Conservation (phyloP, 2,888 invertebrate species). For the Deroplatys truncata region DNA sequence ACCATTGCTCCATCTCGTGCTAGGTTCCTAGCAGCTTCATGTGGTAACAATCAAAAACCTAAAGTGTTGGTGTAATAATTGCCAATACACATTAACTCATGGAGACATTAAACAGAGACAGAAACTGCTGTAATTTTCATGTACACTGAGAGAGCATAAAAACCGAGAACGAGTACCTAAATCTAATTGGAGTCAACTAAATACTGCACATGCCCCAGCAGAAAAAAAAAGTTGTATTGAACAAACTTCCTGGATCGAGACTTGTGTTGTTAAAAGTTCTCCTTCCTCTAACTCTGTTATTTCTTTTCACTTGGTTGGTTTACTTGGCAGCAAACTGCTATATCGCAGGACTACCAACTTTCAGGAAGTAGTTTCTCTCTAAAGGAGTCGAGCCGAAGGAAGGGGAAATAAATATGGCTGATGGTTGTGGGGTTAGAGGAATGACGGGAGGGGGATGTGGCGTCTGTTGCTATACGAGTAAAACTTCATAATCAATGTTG, state of each 20-base stretch:
- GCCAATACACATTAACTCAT: too few relatives aligned
- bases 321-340: conserved; percentile 2
- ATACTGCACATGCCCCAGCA: not conserved
- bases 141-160: too few relatives aligned
- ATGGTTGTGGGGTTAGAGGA: not conserved
- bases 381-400: not conserved
- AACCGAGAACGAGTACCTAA: not conserved
- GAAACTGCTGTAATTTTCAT: too few relatives aligned
- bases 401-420: not conserved
- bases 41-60: too few relatives aligned
- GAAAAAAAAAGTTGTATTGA: not conserved
- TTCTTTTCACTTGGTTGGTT: conserved; percentile 9
- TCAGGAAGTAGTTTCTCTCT: not conserved
- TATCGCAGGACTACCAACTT: not conserved
- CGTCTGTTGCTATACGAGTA: not conserved
- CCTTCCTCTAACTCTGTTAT: not conserved
- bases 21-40: too few relatives aligned
- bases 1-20: too few relatives aligned
- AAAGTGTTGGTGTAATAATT: too few relatives aligned
- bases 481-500: not conserved
- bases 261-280: conserved; percentile 12
- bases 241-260: not conserved
- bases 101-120: too few relatives aligned
- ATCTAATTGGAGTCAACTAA: not conserved
- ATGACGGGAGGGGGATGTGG: too few relatives aligned